These are phyloP conservation scores for Axea sp. DNA, from an alignment of 2,888 invertebrate genomes.

Conservation along the genomic window DNA sequence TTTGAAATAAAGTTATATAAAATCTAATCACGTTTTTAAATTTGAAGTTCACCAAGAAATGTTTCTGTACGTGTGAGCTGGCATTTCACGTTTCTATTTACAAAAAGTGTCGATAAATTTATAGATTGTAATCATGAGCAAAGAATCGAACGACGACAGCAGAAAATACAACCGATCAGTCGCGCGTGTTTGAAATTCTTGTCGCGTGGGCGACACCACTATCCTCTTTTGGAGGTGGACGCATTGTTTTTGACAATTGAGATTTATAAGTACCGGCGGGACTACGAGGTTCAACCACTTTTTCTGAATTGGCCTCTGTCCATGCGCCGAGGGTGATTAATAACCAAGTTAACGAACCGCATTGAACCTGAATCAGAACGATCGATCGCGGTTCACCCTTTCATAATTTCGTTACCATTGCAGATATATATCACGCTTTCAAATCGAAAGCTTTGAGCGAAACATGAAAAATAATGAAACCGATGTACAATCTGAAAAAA, in stretches of 20 bases:
- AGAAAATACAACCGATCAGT: conserved; percentile 49
- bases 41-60: no score
- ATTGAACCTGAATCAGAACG: conserved; percentile 67
- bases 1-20: no score
- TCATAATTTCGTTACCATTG: conserved; percentile 62
- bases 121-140: conserved; percentile 48
- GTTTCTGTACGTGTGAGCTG: conserved; percentile 2
- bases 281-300: conserved; percentile 66
- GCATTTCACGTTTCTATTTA: conserved; percentile 23
- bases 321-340: conserved; percentile 71
- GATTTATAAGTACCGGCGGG: conserved; percentile 70
- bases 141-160: conserved; percentile 52
- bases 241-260: conserved; percentile 72
- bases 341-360: conserved; percentile 72
- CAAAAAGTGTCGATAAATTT: conserved; percentile 53
- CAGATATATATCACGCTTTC: conserved; percentile 59
- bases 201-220: conserved; percentile 69
- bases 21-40: no score
- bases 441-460: conserved; percentile 51
- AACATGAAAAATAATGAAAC: conserved; percentile 52
- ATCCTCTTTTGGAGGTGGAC: conserved; percentile 65
- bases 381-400: conserved; percentile 62
- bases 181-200: conserved; percentile 65
- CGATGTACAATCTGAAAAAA: conserved; percentile 34
- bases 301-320: conserved; percentile 72